Evolutionary conservation across 2,888 invertebrate species (phyloP), one percentile per base, ranked within the genome.

Genomic region (Linnaemya vulpina): DNA sequence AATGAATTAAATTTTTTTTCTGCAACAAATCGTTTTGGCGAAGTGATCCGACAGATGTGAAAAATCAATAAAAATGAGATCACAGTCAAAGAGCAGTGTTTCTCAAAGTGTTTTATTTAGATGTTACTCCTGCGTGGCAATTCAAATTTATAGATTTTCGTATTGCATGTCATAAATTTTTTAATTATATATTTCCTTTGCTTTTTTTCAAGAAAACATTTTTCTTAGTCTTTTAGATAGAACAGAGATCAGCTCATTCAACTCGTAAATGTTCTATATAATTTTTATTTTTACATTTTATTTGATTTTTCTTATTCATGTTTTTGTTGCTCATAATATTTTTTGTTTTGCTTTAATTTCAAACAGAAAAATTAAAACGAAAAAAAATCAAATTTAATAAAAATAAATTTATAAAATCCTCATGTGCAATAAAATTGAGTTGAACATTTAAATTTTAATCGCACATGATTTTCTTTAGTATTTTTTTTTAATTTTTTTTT

Each of bases 41-140:
- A 40, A 30, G 38, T 58, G 20, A 58, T 67, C 20, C 51, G 49
- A 49, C 58, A 68, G 25, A n/a, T 25, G 17, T 35, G 38, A 60
- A 49, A 35, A 35, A 76, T 58, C 15, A n/a, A 43, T 20, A 55
- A 55, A 53, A 58, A 62, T 49, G 25, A 70, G 60, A 62, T 51
- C 60, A 68, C 60, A 68, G 77, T 60, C 62, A 30, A 43, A 15
- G 10, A 38, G 17, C 62, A 78, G 78, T 10, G 70, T 13, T 78
- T 68, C 77, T 17, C 17, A 77, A 77, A 58, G 13, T 58, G 60
- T 77, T 68, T 70, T 20, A 4, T 13, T 13, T 58, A 17, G 10
- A 51, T 13, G 8, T 1, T 68, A n/a, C 25, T 22, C 22, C 2
- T 5, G 15, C 10, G 20, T 10, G 30, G 30, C 2, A 30, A 30